phyloP scores from a whole-genome alignment of 2,888 invertebrate species.

The Orthosia gothica region DNA sequence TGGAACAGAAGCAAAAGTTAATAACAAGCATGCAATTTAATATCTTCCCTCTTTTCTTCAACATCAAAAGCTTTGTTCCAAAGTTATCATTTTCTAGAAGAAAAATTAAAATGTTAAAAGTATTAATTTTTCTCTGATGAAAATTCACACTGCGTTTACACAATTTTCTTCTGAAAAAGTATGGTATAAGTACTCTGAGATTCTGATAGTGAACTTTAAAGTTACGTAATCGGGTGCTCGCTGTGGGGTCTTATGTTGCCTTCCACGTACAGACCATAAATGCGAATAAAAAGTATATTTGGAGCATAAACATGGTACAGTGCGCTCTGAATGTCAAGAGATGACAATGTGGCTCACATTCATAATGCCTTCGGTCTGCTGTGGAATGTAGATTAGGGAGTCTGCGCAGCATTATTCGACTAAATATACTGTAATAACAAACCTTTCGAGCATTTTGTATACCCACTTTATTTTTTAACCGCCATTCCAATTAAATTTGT shows the following conservation, averaged over 20 bases:
- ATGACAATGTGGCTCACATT: slow-evolving; percentile 46
- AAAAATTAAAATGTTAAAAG: background rate
- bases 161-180: slow-evolving; percentile 32
- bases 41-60: background rate
- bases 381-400: slow-evolving; percentile 39
- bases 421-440: background rate
- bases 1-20: background rate
- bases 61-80: background rate
- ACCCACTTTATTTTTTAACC: background rate
- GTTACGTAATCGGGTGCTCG: slow-evolving; percentile 31
- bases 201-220: slow-evolving; percentile 50
- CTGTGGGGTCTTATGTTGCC: slow-evolving; percentile 34
- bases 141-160: slow-evolving; percentile 30
- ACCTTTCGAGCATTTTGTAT: no score
- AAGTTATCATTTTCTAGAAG: slow-evolving; percentile 1
- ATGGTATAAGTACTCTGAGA: slow-evolving; percentile 5
- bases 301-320: slow-evolving; percentile 47
- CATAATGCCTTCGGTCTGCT: slow-evolving; percentile 42
- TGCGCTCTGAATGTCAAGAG: slow-evolving; percentile 57
- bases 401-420: background rate
- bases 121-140: slow-evolving; percentile 7
- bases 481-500: no score
- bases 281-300: slow-evolving; percentile 64
- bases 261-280: slow-evolving; percentile 61
- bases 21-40: background rate